Conservation (phyloP, 2,888 invertebrate species). For the Polia nebulosa region DNA sequence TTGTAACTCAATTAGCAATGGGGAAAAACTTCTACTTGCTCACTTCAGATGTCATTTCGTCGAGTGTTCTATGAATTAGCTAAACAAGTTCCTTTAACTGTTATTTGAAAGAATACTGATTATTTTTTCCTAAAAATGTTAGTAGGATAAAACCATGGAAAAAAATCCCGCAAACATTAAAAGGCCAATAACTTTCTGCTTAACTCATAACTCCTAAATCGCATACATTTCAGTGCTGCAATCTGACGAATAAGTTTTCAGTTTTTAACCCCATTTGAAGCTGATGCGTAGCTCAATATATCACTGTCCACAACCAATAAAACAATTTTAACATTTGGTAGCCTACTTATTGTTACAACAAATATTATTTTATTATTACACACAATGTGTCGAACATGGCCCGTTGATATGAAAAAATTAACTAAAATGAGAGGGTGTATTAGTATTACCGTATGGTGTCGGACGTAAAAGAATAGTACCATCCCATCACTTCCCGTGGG, state of each 20-base stretch:
- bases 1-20: not conserved
- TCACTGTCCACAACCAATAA: not conserved
- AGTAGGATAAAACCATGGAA: not conserved
- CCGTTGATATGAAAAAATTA: not conserved
- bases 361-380: not conserved
- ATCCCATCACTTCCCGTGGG: too few species aligned
- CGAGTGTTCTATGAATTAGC: not conserved
- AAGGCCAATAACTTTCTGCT: not conserved
- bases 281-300: not conserved
- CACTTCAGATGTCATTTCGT: constrained; percentile 1
- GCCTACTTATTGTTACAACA: not conserved
- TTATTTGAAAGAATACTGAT: not conserved
- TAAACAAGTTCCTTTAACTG: too few species aligned
- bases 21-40: constrained; percentile 1
- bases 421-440: too few species aligned
- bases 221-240: constrained; percentile 1
- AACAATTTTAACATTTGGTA: not conserved
- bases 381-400: not conserved
- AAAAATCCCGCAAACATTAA: not conserved
- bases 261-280: constrained; percentile 10
- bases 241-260: not conserved
- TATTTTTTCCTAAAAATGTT: too few species aligned
- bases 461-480: too few species aligned
- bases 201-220: not conserved
- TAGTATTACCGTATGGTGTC: too few species aligned